phyloP scores from a whole-genome alignment of 1,140 invertebrate species.

The Hyles euphorbiae region DNA sequence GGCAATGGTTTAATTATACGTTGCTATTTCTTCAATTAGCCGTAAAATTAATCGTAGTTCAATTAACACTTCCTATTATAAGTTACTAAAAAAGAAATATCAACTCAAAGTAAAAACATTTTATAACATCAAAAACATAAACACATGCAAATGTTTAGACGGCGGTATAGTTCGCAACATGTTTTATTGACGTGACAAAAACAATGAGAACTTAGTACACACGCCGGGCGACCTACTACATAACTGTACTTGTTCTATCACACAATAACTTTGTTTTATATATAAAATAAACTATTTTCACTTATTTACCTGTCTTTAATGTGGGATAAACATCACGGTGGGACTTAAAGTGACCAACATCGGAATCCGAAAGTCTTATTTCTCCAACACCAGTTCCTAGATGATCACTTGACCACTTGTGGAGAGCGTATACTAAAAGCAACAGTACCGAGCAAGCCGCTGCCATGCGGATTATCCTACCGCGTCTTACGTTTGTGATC shows the following conservation, averaged over 20 bases:
- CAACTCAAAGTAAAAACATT: no score
- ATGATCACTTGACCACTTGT: conserved; percentile 52
- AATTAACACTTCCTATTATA: no score
- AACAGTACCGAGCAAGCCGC: conserved; percentile 45
- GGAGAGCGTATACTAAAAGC: conserved; percentile 56
- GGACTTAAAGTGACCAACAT: conserved; percentile 43
- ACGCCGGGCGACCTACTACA: conserved; percentile 31
- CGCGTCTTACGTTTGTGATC: conserved; percentile 62
- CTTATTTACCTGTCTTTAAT: conserved; percentile 37
- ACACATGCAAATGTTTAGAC: no score
- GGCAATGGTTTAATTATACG: no score
- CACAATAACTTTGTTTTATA: no score
- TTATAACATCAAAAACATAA: no score
- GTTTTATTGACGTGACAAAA: conserved; percentile 35
- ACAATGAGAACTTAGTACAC: conserved; percentile 23
- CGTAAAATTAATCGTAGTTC: no score
- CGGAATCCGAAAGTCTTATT: conserved; percentile 28
- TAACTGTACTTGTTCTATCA: conserved; percentile 38
- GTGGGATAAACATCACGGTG: conserved; percentile 57
- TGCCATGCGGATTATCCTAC: conserved; percentile 54
- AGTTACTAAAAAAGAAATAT: no score
- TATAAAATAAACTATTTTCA: conserved; percentile 8
- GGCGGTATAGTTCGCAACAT: conserved; percentile 11
- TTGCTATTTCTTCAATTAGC: no score
- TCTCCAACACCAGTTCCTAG: conserved; percentile 25